Conservation (phyloP, 2,113 vertebrate genomes). For the Ceyx melanurus region DNA sequence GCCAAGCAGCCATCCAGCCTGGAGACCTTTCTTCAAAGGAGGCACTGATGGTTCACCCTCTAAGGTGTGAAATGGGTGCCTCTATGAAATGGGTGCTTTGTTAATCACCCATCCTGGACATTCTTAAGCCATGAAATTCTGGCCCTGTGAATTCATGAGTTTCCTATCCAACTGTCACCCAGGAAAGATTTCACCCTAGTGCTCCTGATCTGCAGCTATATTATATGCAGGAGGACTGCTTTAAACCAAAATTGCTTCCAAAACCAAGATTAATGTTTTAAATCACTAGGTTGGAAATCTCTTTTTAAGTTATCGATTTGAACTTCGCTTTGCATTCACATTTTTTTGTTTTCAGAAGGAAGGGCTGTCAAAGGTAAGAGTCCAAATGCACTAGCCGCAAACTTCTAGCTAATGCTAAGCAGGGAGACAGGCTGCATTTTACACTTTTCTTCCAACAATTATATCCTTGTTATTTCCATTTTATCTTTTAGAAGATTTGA, state of each 20-base stretch:
- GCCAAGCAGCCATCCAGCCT: neutral
- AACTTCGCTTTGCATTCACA: neutral
- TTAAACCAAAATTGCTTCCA: neutral
- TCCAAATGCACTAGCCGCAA: neutral
- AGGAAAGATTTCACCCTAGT: neutral
- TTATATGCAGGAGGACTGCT: neutral
- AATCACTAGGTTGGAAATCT: neutral
- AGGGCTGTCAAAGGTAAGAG: neutral
- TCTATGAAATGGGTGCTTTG: neutral
- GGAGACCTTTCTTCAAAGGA: neutral
- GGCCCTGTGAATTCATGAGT: neutral
- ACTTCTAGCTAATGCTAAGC: neutral
- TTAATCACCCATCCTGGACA: neutral
- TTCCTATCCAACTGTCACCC: neutral
- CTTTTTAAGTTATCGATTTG: neutral
- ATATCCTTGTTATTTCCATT: slow-evolving; percentile 1
- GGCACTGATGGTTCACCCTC: neutral
- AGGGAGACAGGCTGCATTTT: neutral
- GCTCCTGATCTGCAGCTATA: neutral
- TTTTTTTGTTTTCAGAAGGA: neutral
- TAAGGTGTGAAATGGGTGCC: neutral
- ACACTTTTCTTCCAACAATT: neutral
- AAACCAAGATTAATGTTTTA: neutral
- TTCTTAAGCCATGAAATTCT: neutral
- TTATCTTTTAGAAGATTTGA: slow-evolving; percentile 14